phyloP scores from a whole-genome alignment of 2,113 vertebrate genomes.

The Grus americana region DNA sequence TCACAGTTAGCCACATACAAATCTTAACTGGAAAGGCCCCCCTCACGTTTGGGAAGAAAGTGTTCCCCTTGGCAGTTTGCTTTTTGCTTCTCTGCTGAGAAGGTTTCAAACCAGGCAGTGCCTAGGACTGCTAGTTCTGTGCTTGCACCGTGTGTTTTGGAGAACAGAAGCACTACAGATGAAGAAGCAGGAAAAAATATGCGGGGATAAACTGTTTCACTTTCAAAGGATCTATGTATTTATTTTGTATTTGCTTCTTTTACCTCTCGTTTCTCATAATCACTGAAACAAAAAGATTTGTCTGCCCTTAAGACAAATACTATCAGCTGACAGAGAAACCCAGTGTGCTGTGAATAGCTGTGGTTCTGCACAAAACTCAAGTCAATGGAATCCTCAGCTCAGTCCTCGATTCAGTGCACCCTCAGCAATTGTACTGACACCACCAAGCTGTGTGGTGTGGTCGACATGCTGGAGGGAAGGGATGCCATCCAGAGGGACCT shows the following conservation, averaged over 20 bases:
- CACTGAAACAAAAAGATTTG: constrained; percentile 47
- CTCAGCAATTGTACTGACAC: too few species aligned
- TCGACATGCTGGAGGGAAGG: too few species aligned
- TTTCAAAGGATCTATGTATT: not conserved
- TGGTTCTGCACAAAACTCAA: constrained; percentile 34
- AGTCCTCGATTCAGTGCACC: not conserved
- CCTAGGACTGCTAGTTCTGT: not conserved
- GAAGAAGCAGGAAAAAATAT: not conserved
- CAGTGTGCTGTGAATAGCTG: constrained; percentile 34
- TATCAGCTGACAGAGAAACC: constrained; percentile 39
- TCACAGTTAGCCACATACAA: not conserved
- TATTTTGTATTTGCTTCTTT: not conserved
- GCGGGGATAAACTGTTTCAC: not conserved
- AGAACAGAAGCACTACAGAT: not conserved
- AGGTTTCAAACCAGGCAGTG: not conserved
- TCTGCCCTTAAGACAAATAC: constrained; percentile 44
- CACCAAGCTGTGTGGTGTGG: too few species aligned
- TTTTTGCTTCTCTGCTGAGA: not conserved
- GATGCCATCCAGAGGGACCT: too few species aligned
- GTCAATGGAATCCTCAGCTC: constrained; percentile 23
- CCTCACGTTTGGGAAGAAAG: not conserved
- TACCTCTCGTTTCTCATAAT: not conserved
- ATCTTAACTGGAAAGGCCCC: not conserved
- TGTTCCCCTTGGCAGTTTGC: not conserved
- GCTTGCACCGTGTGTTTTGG: not conserved